Evolutionary conservation across 1,140 invertebrate species (phyloP).

Genomic region (Drosophila ohnishii): DNA sequence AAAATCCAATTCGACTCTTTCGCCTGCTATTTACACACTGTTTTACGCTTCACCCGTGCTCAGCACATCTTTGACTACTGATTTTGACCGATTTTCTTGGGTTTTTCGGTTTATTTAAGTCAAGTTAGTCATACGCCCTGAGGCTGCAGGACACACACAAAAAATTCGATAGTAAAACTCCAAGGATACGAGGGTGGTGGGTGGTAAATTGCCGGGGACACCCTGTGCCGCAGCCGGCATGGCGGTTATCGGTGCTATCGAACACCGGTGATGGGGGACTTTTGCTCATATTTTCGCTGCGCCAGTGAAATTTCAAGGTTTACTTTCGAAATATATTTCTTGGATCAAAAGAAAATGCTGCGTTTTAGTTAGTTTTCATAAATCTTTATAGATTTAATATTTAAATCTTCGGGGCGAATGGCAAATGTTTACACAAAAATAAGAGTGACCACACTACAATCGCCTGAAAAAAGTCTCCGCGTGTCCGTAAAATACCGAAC

Average conservation of each 20-base stretch:
- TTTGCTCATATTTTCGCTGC: conserved; percentile 6
- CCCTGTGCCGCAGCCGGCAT: conserved; percentile 56
- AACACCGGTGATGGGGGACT: conserved; percentile 5
- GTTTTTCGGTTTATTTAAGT: conserved; percentile 7
- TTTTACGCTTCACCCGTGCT: not conserved
- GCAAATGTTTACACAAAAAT: not conserved
- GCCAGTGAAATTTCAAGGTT: not conserved
- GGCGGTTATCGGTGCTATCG: conserved; percentile 28
- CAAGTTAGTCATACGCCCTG: conserved; percentile 38
- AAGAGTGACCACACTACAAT: not conserved
- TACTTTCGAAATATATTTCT: too few relatives aligned
- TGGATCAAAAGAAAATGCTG: too few relatives aligned
- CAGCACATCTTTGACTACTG: not conserved
- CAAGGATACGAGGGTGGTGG: conserved; percentile 59
- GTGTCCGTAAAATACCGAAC: too few relatives aligned
- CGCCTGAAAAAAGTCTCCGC: not conserved
- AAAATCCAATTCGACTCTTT: conserved; percentile 2
- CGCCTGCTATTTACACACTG: conserved; percentile 10
- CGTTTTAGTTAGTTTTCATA: too few relatives aligned
- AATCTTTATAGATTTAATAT: too few relatives aligned
- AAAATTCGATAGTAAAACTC: conserved; percentile 65
- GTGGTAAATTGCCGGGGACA: conserved; percentile 3
- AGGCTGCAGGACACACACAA: conserved; percentile 49
- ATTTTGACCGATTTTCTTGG: not conserved
- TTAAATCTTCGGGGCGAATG: too few relatives aligned